Conservation (phyloP, 2,113 vertebrate species). For the Rhinoderma darwinii region DNA sequence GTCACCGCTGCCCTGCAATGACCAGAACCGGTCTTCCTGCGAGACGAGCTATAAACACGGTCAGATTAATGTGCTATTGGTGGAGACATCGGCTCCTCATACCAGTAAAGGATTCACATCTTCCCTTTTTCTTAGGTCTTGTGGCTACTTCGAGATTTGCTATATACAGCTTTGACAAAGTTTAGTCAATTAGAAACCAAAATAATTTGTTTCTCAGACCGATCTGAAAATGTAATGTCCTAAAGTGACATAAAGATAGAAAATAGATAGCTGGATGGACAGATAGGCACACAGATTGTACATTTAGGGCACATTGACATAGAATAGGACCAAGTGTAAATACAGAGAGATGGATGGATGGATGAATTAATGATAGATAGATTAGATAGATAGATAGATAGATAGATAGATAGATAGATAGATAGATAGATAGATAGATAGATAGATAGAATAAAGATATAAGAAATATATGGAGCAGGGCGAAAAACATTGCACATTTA, state of each 20-base stretch:
- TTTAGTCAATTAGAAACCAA: background rate
- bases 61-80: slow-evolving; percentile 15
- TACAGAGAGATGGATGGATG: background rate
- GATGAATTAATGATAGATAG: background rate
- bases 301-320: too few relatives aligned
- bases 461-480: too few relatives aligned
- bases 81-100: background rate
- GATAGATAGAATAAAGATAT: too few relatives aligned
- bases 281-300: background rate
- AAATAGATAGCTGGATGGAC: background rate
- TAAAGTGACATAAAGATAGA: background rate
- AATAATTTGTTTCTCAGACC: background rate
- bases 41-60: background rate
- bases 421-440: too few relatives aligned
- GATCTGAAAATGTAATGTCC: background rate
- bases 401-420: too few relatives aligned
- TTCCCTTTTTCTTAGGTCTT: background rate
- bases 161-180: background rate
- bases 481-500: too few relatives aligned
- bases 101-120: background rate
- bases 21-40: slow-evolving; percentile 31
- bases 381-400: background rate
- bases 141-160: background rate
- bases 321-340: too few relatives aligned
- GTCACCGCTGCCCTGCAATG: slow-evolving; percentile 25